Conservation (phyloP, 2,888 invertebrate species). For the Plusia festucae region DNA sequence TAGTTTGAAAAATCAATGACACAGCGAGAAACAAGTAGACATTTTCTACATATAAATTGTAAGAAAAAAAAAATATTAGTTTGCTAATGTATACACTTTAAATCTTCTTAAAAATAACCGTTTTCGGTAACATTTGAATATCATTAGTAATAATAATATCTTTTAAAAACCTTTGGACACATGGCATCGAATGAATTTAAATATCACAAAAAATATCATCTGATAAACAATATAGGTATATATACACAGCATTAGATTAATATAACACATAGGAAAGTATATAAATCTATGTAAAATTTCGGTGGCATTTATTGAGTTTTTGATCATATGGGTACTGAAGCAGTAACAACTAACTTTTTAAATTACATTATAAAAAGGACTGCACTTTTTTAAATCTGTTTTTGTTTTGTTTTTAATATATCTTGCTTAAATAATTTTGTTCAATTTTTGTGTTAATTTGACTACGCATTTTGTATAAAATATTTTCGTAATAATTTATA, state of each 20-base stretch:
- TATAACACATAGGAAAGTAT: not conserved
- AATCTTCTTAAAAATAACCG: slow-evolving; percentile 29
- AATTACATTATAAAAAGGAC: too few relatives aligned
- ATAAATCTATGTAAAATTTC: not conserved
- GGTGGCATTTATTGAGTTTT: slow-evolving; percentile 12
- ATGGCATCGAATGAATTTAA: slow-evolving; percentile 63
- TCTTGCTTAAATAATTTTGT: too few relatives aligned
- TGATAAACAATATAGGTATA: not conserved
- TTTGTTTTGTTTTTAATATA: too few relatives aligned
- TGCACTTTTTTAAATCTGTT: too few relatives aligned
- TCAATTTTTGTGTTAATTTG: too few relatives aligned
- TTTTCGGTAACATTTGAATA: slow-evolving; percentile 47
- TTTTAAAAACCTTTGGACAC: slow-evolving; percentile 57
- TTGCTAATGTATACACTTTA: slow-evolving; percentile 5
- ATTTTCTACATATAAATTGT: too few relatives aligned
- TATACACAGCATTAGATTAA: slow-evolving; percentile 3
- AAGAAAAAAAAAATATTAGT: too few relatives aligned
- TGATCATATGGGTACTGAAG: not conserved
- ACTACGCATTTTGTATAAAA: too few relatives aligned
- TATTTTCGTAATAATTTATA: too few relatives aligned
- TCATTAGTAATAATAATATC: slow-evolving; percentile 38
- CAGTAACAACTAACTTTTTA: not conserved
- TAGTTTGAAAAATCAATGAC: not conserved
- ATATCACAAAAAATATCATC: slow-evolving; percentile 56
- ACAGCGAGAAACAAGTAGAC: too few relatives aligned